Evolutionary conservation across 1,140 invertebrate genomes (phyloP).

Genomic region (Drosophila tani): DNA sequence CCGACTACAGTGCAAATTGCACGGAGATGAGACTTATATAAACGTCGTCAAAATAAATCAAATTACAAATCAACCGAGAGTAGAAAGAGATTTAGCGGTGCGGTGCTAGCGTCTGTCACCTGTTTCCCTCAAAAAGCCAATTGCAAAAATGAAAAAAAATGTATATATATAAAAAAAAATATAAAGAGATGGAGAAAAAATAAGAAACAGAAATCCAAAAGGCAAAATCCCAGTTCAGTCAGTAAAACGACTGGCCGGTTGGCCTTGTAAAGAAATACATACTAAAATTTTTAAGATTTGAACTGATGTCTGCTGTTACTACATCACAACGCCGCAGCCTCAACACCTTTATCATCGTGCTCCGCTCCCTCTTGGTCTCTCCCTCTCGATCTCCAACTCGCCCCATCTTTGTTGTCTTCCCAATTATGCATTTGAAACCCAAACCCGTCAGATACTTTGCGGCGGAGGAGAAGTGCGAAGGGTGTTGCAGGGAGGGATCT

Average conservation of each 20-base stretch:
- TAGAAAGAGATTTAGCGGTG: conserved; percentile 44
- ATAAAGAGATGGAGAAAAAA: background rate
- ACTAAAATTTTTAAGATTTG: conserved; percentile 59
- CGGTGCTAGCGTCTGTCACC: conserved; percentile 10
- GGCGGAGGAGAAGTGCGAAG: background rate
- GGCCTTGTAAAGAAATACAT: conserved; percentile 69
- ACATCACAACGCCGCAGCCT: conserved; percentile 63
- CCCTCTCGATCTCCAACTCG: background rate
- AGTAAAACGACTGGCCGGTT: conserved; percentile 56
- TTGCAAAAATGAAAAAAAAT: conserved; percentile 42
- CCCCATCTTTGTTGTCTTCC: conserved; percentile 38
- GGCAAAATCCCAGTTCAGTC: conserved; percentile 32
- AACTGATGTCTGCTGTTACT: conserved; percentile 71
- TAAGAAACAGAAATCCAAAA: conserved; percentile 11
- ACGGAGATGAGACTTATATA: conserved; percentile 70
- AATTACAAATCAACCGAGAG: conserved; percentile 54
- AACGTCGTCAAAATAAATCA: conserved; percentile 76
- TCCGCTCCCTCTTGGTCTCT: background rate
- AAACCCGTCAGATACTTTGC: conserved; percentile 38
- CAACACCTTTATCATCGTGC: conserved; percentile 69
- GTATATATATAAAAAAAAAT: background rate
- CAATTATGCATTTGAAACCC: conserved; percentile 63
- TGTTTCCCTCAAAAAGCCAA: conserved; percentile 14
- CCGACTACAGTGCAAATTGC: conserved; percentile 54
- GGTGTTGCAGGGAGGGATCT: conserved; percentile 9